These are phyloP conservation scores for Marasmarcha lunaedactyla DNA, from an alignment of 2,888 invertebrate genomes.

Conservation along the genomic window DNA sequence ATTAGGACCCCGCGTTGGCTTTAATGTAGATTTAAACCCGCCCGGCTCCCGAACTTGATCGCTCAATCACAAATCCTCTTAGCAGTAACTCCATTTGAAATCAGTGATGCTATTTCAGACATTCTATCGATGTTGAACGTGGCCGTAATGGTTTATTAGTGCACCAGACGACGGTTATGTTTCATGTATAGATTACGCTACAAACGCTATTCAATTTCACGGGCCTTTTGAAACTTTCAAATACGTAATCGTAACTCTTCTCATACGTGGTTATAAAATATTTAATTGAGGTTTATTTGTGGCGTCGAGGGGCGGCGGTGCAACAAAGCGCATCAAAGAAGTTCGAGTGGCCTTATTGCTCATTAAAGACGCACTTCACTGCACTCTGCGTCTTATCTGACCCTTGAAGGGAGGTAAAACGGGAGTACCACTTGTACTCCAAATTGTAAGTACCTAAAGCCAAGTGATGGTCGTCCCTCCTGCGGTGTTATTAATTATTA, in stretches of 20 bases:
- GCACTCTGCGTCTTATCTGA: constrained; percentile 47
- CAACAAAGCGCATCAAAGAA: constrained; percentile 45
- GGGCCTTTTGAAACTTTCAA: constrained; percentile 1
- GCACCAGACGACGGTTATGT: no score
- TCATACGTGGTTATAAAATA: neutral
- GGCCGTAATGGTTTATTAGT: neutral
- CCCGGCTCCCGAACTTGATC: constrained; percentile 31
- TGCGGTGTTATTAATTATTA: constrained; percentile 51
- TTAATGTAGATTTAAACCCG: constrained; percentile 39
- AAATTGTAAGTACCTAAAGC: constrained; percentile 41
- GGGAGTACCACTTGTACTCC: constrained; percentile 61
- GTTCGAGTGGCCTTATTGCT: constrained; percentile 39
- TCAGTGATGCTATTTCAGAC: neutral
- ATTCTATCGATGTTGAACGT: constrained; percentile 1
- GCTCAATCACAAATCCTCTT: constrained; percentile 44
- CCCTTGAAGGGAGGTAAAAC: constrained; percentile 54
- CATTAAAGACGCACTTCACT: constrained; percentile 37
- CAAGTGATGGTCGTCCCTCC: constrained; percentile 31
- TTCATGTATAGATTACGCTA: neutral
- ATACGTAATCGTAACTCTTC: neutral
- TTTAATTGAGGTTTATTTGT: constrained; percentile 2
- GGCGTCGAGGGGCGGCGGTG: constrained; percentile 20
- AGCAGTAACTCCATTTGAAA: constrained; percentile 15
- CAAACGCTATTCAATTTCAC: constrained; percentile 9
- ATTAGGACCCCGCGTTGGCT: constrained; percentile 39